A percentile compares a stretch with the other conserved stretches of the same genome.
These are phyloP conservation scores for Gallinago stenura DNA, from an alignment of 2,797 vertebrate genomes.

Conservation along the genomic window DNA sequence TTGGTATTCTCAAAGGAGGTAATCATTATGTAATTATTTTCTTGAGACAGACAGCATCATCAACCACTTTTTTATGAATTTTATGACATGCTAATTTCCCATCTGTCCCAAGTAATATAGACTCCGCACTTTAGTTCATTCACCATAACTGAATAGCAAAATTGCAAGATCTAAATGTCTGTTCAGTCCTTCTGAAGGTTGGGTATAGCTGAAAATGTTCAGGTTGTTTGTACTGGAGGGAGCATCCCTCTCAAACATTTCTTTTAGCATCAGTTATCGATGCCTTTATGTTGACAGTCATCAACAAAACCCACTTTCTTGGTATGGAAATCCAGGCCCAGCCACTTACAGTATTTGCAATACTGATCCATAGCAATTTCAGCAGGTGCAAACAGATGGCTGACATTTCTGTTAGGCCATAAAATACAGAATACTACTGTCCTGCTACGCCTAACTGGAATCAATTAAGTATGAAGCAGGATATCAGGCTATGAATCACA, in stretches of 20 bases:
- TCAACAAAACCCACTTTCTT: not conserved
- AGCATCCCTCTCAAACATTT: not conserved
- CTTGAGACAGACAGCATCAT: constrained; percentile 69
- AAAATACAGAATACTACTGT: constrained; percentile 52
- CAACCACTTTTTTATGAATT: constrained; percentile 75
- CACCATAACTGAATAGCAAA: constrained; percentile 28
- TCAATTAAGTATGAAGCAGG: constrained; percentile 41
- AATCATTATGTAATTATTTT: constrained; percentile 77
- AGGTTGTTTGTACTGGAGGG: not conserved
- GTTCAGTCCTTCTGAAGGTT: constrained; percentile 24
- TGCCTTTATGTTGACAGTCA: not conserved
- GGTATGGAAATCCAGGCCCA: not conserved
- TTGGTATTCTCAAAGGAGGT: constrained; percentile 56
- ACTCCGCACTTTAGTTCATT: constrained; percentile 47
- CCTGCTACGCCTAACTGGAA: constrained; percentile 41
- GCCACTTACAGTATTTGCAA: constrained; percentile 17
- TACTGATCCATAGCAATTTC: constrained; percentile 33
- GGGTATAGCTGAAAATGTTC: not conserved
- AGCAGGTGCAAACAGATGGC: constrained; percentile 75
- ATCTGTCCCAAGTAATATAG: constrained; percentile 76
- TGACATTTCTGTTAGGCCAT: constrained; percentile 67
- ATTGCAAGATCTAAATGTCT: not conserved
- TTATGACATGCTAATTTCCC: constrained; percentile 83
- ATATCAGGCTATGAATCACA: constrained; percentile 38
- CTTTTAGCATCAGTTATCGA: not conserved